These are phyloP conservation scores for Spicauda simplicius DNA, from an alignment of 2,888 invertebrate species.

Conservation along the genomic window DNA sequence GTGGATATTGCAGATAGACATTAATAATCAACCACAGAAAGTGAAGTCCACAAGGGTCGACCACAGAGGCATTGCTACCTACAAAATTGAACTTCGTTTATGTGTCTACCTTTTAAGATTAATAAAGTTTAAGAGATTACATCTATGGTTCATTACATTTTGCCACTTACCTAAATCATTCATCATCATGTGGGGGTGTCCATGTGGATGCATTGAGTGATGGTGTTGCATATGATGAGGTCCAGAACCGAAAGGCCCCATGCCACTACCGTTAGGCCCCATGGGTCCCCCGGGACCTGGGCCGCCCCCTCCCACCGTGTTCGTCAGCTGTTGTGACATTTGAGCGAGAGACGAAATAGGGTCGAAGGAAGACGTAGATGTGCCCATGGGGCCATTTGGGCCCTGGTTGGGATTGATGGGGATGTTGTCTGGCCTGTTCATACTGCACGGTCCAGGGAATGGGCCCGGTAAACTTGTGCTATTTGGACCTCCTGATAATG, in stretches of 20 bases:
- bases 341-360: constrained; percentile 97
- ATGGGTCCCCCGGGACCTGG: constrained; percentile 66
- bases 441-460: constrained; percentile 80
- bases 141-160: too few species aligned
- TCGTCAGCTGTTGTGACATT: constrained; percentile 96
- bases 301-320: constrained; percentile 85
- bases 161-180: constrained; percentile 72
- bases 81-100: neutral
- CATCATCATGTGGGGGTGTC: constrained; percentile 82
- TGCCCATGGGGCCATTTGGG: constrained; percentile 84
- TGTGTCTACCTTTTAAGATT: too few species aligned
- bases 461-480: constrained; percentile 80
- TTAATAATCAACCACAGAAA: too few species aligned
- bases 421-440: constrained; percentile 78
- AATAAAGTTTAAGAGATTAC: too few species aligned
- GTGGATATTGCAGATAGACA: too few species aligned
- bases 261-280: constrained; percentile 68
- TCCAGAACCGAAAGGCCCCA: constrained; percentile 69
- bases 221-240: constrained; percentile 81
- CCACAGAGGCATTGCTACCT: too few species aligned
- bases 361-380: constrained; percentile 89
- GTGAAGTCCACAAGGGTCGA: too few species aligned
- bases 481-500: constrained; percentile 78
- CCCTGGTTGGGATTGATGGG: constrained; percentile 81
- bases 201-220: constrained; percentile 77